Evolutionary conservation across 2,797 vertebrate species (phyloP).

Genomic region (Lithobates pipiens): DNA sequence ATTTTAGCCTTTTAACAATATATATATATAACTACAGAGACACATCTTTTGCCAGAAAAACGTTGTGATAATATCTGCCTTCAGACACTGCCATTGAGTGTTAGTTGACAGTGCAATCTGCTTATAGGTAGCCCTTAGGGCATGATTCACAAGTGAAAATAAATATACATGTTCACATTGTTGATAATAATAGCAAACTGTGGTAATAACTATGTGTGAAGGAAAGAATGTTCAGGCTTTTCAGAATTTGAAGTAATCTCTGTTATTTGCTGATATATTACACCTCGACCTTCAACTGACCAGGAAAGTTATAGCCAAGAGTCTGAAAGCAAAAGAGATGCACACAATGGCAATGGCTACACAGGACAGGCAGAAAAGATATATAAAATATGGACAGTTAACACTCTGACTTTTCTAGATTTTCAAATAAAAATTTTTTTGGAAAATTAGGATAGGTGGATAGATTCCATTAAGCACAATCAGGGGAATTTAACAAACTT

Average conservation of each 20-base stretch:
- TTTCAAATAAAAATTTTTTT: too few relatives aligned
- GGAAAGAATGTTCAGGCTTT: conserved; percentile 12
- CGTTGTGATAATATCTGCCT: conserved; percentile 23
- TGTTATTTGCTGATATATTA: conserved; percentile 3
- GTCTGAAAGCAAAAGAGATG: not conserved
- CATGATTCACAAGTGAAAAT: conserved; percentile 37
- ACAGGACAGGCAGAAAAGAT: not conserved
- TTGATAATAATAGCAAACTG: conserved; percentile 38
- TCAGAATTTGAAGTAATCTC: not conserved
- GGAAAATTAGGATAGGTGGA: too few relatives aligned
- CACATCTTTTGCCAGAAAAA: conserved; percentile 16
- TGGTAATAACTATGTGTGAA: conserved; percentile 44
- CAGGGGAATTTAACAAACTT: too few relatives aligned
- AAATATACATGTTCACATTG: conserved; percentile 34
- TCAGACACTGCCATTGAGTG: not conserved
- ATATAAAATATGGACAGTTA: too few relatives aligned
- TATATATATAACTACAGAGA: conserved; percentile 27
- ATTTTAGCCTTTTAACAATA: conserved; percentile 37
- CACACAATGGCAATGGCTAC: not conserved
- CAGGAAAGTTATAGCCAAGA: not conserved
- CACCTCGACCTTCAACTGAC: not conserved
- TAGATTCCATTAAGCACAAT: too few relatives aligned
- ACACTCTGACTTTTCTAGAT: too few relatives aligned
- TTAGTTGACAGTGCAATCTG: conserved; percentile 25
- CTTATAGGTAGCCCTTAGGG: conserved; percentile 17